Conservation (phyloP, 2,888 invertebrate species). For the Halictus quadricinctus region DNA sequence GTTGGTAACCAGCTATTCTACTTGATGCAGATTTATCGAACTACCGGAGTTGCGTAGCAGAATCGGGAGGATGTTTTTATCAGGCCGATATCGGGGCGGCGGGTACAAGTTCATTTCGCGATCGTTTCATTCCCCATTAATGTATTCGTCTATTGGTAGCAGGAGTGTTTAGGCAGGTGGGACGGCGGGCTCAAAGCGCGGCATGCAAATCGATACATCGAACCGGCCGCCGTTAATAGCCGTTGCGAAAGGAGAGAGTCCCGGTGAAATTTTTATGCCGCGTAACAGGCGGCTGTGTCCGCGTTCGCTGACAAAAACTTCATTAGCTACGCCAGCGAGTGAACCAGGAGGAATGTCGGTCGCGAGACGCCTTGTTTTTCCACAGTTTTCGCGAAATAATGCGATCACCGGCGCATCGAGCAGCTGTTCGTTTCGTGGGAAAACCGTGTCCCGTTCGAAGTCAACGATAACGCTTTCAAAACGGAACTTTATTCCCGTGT, state of each 20-base stretch:
- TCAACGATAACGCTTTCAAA: background rate
- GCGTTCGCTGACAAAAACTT: constrained; percentile 45
- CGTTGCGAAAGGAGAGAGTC: constrained; percentile 60
- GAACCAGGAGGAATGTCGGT: background rate
- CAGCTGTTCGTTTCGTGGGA: background rate
- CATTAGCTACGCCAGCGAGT: constrained; percentile 27
- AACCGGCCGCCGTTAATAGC: constrained; percentile 58
- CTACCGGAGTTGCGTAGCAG: background rate
- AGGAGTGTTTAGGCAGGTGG: constrained; percentile 53
- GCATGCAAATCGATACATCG: constrained; percentile 68
- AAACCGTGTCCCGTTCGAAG: background rate
- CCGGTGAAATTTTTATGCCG: constrained; percentile 61
- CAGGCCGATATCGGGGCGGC: constrained; percentile 64
- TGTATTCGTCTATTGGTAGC: constrained; percentile 64
- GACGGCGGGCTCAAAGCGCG: constrained; percentile 56
- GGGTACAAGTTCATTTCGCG: constrained; percentile 67
- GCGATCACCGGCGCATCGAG: background rate
- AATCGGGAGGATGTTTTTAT: constrained; percentile 56
- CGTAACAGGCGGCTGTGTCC: constrained; percentile 30
- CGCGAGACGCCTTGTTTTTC: background rate
- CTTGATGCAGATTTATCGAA: constrained; percentile 9
- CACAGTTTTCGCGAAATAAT: background rate
- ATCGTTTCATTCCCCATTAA: constrained; percentile 66
- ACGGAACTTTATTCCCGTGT: background rate
- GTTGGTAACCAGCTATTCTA: background rate